Percentiles rank a stretch among this genome's conserved stretches.
These are phyloP conservation scores for Caracal caracal DNA, from an alignment of 2,113 vertebrate genomes.

Conservation along the genomic window DNA sequence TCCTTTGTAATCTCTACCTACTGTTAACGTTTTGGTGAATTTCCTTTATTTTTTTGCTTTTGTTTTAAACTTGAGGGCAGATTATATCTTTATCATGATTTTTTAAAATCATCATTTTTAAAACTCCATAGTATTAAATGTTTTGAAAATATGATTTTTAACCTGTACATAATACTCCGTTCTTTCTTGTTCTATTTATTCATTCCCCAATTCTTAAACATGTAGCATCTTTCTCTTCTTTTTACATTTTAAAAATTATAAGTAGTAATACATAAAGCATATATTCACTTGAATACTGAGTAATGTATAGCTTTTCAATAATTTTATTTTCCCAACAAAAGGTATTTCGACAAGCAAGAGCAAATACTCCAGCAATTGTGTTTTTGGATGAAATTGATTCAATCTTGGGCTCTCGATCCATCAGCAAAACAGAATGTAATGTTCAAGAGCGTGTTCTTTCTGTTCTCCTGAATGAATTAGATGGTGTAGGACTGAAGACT, in stretches of 20 bases:
- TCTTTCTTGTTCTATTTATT: constrained; percentile 34
- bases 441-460: constrained; percentile 93
- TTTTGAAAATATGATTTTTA: constrained; percentile 36
- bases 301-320: background rate
- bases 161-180: background rate
- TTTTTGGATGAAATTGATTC: constrained; percentile 98
- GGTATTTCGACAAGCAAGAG: constrained; percentile 95
- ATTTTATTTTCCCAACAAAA: constrained; percentile 75
- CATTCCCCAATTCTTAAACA: background rate
- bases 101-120: constrained; percentile 20
- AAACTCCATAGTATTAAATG: constrained; percentile 19
- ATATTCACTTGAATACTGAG: background rate
- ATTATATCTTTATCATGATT: background rate
- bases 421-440: constrained; percentile 76
- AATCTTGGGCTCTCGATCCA: constrained; percentile 91
- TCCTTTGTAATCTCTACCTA: background rate
- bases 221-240: constrained; percentile 10
- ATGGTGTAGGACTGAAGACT: constrained; percentile 92
- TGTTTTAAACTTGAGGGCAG: background rate
- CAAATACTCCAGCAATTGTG: constrained; percentile 93
- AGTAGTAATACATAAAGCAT: background rate
- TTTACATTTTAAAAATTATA: background rate
- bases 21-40: constrained; percentile 35
- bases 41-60: background rate
- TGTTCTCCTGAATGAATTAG: constrained; percentile 96